Percentiles rank a stretch among this genome's conserved stretches.
Evolutionary conservation across 2,797 vertebrate species (phyloP).

Genomic region (Clarias laeviceps): DNA sequence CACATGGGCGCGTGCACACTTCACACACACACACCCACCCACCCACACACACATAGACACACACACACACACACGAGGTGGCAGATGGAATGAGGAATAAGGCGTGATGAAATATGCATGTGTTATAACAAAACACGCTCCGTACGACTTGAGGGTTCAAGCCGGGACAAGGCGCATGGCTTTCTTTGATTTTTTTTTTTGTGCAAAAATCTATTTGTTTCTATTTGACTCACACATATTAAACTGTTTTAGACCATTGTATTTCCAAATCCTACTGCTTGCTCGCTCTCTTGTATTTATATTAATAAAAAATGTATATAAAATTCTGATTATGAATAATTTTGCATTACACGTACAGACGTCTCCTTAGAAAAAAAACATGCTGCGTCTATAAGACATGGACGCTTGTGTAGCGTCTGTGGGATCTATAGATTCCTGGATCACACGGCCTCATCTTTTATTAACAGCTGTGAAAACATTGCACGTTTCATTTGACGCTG

Average conservation of each 20-base stretch:
- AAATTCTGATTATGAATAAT: neutral
- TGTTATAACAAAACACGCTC: conserved; percentile 53
- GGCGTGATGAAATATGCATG: conserved; percentile 55
- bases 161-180: conserved; percentile 20
- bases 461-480: neutral
- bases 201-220: neutral
- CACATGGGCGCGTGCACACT: neutral
- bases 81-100: conserved; percentile 45
- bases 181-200: neutral
- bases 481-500: neutral
- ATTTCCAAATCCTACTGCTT: too few relatives aligned
- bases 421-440: neutral
- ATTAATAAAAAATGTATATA: too few relatives aligned
- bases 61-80: conserved; percentile 22
- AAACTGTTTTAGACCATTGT: neutral
- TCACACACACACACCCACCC: neutral
- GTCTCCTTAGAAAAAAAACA: neutral
- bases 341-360: neutral
- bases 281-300: neutral
- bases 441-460: neutral
- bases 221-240: too few relatives aligned
- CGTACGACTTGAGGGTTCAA: conserved; percentile 44
- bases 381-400: neutral
- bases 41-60: neutral
- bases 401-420: neutral